Evolutionary conservation across 2,113 vertebrate genomes (phyloP), one percentile per base, ranked within the genome.

Genomic region (Podilymbus podiceps): DNA sequence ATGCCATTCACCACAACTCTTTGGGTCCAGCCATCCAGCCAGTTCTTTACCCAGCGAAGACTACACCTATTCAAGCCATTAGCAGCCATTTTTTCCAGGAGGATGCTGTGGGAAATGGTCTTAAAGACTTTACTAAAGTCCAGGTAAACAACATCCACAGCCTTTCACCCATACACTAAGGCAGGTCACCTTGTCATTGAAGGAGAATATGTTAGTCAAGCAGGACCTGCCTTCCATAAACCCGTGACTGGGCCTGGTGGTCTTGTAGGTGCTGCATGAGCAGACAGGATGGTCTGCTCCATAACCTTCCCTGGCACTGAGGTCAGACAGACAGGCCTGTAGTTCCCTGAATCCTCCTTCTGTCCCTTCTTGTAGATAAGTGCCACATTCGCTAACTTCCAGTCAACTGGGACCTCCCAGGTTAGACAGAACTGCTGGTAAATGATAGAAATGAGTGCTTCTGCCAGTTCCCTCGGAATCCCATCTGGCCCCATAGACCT

Each of bases 261-360:
- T 42, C 42, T 15, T 42, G 42, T 9, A 15, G 12, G 42, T 42
- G 42, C 42, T 42, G 42, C 42, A 42, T 64, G 27, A 64, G n/a
- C n/a, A n/a, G n/a, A n/a, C 40, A 30, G 3, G 28, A 44, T 31
- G 28, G 21, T 15, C 28, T 31, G 28, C 12, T 44, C 19, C 19
- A 31, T 15, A 31, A 44, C 40, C 6, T 64, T 64, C 15, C 21
- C 42, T 0, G 4, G 30, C 42, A 46, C 4, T 1, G 1, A 12
- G 30, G 42, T 46, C 42, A 46, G 42, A 11, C 21, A 46, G 30
- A 33, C 42, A 67, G 64, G 7, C 30, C 15, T 24, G 21, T 46
- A 46, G 64, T 46, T 67, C 8, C 21, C 21, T 0, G 1, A 38
- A 42, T 42, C 42, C 11, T 42, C 8, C 42, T 42, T 42, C 42